A percentile compares a stretch with the other conserved stretches of the same genome.
Conservation (phyloP, 2,888 invertebrate genomes). For the Mimachlamys varia region DNA sequence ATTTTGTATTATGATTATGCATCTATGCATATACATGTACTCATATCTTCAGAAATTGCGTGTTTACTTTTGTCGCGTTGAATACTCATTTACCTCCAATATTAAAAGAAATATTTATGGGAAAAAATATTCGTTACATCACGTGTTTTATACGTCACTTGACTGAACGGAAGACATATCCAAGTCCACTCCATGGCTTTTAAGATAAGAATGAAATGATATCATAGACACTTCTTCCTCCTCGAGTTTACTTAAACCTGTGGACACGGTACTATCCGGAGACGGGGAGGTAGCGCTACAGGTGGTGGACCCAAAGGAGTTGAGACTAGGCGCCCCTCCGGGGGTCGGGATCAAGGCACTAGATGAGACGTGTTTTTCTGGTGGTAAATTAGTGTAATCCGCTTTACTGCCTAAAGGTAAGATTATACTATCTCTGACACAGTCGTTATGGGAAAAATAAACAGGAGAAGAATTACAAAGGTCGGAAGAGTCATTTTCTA, state of each 20-base stretch:
- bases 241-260: slow-evolving; percentile 56
- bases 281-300: neutral
- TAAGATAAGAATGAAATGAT: slow-evolving; percentile 74
- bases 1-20: no score
- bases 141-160: slow-evolving; percentile 71
- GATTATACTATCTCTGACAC: neutral
- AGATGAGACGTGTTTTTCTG: neutral
- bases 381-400: neutral
- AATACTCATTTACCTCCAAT: neutral
- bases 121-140: neutral
- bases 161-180: slow-evolving; percentile 76
- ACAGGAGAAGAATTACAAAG: neutral
- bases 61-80: neutral
- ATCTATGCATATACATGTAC: neutral
- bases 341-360: neutral
- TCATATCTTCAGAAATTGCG: neutral
- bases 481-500: neutral
- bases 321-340: neutral
- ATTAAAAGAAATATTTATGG: neutral
- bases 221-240: slow-evolving; percentile 70
- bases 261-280: slow-evolving; percentile 5
- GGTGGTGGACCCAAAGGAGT: neutral
- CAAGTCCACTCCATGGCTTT: slow-evolving; percentile 72
- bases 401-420: neutral
- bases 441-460: neutral